Evolutionary conservation across 2,797 vertebrate species (phyloP).

Genomic region (Trematomus bernacchii): DNA sequence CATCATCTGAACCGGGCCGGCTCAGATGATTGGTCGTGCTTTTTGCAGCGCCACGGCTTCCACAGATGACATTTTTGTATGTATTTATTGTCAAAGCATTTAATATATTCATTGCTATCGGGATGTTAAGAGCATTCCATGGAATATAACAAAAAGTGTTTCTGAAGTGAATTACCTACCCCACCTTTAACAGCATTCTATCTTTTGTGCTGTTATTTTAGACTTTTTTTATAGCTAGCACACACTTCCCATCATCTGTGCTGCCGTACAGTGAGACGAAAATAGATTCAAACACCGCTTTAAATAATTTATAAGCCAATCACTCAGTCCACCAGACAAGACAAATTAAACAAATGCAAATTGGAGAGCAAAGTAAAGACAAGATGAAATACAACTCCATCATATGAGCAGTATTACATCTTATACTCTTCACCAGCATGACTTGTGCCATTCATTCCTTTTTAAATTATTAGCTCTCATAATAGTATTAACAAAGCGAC

Average conservation of each 20-base stretch:
- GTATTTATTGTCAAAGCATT: too few species aligned
- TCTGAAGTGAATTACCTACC: too few species aligned
- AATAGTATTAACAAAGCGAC: conserved; percentile 49
- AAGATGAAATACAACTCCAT: not conserved
- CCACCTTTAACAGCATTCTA: not conserved
- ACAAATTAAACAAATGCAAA: not conserved
- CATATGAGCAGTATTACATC: conserved; percentile 25
- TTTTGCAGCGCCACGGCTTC: too few species aligned
- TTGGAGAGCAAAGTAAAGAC: not conserved
- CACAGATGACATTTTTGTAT: too few species aligned
- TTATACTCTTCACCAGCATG: conserved; percentile 12
- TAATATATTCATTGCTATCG: too few species aligned
- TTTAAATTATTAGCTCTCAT: conserved; percentile 42
- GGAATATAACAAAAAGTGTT: too few species aligned
- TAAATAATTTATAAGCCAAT: not conserved
- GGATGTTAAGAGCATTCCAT: too few species aligned
- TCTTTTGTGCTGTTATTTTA: not conserved
- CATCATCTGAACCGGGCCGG: too few species aligned
- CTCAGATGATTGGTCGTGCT: too few species aligned
- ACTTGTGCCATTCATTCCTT: conserved; percentile 28
- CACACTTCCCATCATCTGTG: not conserved
- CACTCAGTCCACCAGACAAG: conserved; percentile 12
- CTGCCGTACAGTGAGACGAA: not conserved
- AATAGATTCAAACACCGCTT: not conserved
- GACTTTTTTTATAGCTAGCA: not conserved